A percentile compares a stretch with the other conserved stretches of the same genome.
Conservation (phyloP, 2,797 vertebrate genomes). For the Acrossocheilus wenchowensis region DNA sequence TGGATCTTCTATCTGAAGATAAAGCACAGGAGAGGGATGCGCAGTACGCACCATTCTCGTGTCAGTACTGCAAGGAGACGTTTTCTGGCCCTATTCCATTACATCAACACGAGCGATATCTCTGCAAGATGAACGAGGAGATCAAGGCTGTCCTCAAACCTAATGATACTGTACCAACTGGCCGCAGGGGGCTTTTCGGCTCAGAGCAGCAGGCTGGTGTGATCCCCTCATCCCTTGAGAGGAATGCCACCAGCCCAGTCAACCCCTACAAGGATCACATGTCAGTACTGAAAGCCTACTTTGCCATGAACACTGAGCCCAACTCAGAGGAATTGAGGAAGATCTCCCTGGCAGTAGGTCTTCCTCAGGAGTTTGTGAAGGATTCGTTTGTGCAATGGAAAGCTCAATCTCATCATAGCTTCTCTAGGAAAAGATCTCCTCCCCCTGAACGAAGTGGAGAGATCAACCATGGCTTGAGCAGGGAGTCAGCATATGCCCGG, state of each 20-base stretch:
- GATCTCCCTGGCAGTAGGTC: constrained; percentile 95
- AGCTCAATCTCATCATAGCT: constrained; percentile 80
- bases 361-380: constrained; percentile 96
- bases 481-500: constrained; percentile 84
- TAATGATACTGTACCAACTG: constrained; percentile 80
- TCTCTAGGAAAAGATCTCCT: constrained; percentile 83
- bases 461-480: constrained; percentile 79
- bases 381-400: constrained; percentile 95
- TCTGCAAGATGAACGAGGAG: constrained; percentile 98
- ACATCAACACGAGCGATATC: constrained; percentile 97
- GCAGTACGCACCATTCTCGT: constrained; percentile 88
- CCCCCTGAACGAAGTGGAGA: constrained; percentile 84
- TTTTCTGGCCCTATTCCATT: constrained; percentile 95
- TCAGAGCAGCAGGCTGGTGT: constrained; percentile 85
- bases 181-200: constrained; percentile 78
- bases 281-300: constrained; percentile 94
- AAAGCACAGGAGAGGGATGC: constrained; percentile 86
- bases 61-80: constrained; percentile 95
- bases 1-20: constrained; percentile 84
- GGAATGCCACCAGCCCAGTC: constrained; percentile 85
- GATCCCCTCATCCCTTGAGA: constrained; percentile 85
- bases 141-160: constrained; percentile 96
- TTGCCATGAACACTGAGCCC: constrained; percentile 95
- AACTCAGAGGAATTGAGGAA: constrained; percentile 97
- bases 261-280: constrained; percentile 93